Evolutionary conservation across 2,888 invertebrate species (phyloP), one percentile per base, ranked within the genome.

Genomic region (Cephonodes hylas): DNA sequence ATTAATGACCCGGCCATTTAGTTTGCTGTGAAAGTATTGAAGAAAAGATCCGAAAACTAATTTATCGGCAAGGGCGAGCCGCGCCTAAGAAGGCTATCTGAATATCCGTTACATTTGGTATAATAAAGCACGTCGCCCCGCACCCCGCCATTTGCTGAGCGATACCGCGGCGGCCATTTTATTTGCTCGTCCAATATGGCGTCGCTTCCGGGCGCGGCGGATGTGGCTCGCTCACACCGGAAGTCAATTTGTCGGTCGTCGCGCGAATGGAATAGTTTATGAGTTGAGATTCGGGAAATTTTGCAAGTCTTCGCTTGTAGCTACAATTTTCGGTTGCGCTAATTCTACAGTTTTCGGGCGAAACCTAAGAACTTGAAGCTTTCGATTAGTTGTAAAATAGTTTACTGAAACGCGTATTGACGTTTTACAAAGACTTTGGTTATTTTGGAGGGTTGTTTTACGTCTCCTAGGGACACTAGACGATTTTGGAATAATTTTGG

Each of bases 201-300:
- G 68, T 65, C 65, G 62, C 63, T 64, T 81, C 80, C 81, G 80
- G 72, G 60, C 57, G 58, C 22, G 60, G 60, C 72, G 80, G 79
- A 81, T 74, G 75, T 68, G 72, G 71, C 69, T 68, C 67, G 72
- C 76, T 71, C 73, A 74, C 72, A 76, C 77, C 77, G 83, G 83
- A 80, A 68, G 73, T 73, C 76, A 79, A 80, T 82, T 80, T 77
- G 74, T 70, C 65, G 66, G 65, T 58, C 66, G 70, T 70, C 71
- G 66, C 70, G 66, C 59, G 64, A 58, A 69, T 64, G 63, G 73
- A 75, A 77, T 80, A 73, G 60, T 68, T 70, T 70, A 75, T 72
- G 72, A 71, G 61, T 34, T 23, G 57, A 59, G 44, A 59, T 61
- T 45, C 44, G 61, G 8, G n/a, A 25, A 25, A 22, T 44, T 57